Evolutionary conservation across 1,140 invertebrate species (phyloP), one percentile per base, ranked within the genome.

Genomic region (Drosophila orena): DNA sequence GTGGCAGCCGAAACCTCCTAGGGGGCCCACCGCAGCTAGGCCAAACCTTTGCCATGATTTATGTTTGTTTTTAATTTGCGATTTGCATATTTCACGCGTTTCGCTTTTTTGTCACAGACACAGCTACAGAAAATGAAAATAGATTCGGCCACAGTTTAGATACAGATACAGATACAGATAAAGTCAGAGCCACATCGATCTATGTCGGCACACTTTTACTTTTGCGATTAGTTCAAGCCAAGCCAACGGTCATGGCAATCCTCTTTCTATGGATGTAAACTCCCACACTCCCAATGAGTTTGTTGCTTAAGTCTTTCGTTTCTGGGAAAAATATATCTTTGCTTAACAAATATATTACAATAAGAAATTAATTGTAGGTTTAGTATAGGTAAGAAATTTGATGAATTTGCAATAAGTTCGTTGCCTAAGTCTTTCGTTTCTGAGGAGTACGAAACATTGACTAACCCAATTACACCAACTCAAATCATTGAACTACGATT

Each of bases 81-180:
- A 89, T 88, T 89, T 88, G 84, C 84, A 89, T 89, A 88, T 88
- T 88, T 88, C 79, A 89, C 79, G 84, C 84, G 69, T 71, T 88
- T 80, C 81, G 70, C 81, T 84, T 62, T 79, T 81, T 83, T 81
- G 77, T 85, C 81, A 85, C 75, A 83, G 73, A 74, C 47, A 64
- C 69, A 70, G 68, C 15, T 38, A 49, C 34, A 27, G 57, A 55
- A 58, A 49, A 35, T 46, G 57, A 58, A 59, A 65, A 54, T 60
- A 71, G 62, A 53, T 61, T 56, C 20, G 62, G 37, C 44, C 49
- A 64, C 24, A 50, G 44, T 66, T 71, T 60, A 77, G 73, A 44
- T 61, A 58, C 40, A 65, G 77, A 49, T 38, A 37, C 35, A 35
- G 34, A 35, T 61, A 58, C 40, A 65, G 77, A 52, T 14, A 37